phyloP scores from a whole-genome alignment of 1,140 invertebrate genomes.

The Drosophila dunni region DNA sequence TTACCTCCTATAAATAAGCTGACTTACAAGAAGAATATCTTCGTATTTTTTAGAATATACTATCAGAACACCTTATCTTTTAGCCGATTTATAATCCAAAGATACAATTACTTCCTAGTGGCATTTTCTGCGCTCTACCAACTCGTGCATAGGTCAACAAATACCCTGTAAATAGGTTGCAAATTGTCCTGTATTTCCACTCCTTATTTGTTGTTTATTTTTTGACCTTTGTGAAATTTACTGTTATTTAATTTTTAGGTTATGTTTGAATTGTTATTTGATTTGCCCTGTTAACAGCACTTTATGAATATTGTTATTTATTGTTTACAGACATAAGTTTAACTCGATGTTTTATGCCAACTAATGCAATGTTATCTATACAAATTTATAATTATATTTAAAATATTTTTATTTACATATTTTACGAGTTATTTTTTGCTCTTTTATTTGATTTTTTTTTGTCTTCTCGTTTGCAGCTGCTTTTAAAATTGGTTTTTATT shows the following conservation, averaged over 20 bases:
- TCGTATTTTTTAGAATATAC: too few relatives aligned
- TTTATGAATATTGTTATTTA: conserved; percentile 1
- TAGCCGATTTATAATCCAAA: neutral
- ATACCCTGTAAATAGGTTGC: conserved; percentile 1
- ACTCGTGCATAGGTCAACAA: conserved; percentile 3
- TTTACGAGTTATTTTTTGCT: conserved; percentile 2
- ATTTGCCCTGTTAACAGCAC: conserved; percentile 28
- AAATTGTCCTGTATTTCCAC: neutral
- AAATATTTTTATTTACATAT: conserved; percentile 2
- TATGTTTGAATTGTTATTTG: neutral
- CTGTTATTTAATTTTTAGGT: conserved; percentile 4
- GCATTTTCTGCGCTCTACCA: neutral
- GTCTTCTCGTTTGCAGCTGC: conserved; percentile 34
- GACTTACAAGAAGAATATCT: too few relatives aligned
- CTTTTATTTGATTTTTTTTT: conserved; percentile 4
- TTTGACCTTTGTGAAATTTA: conserved; percentile 10
- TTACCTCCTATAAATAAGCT: too few relatives aligned
- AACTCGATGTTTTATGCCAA: neutral
- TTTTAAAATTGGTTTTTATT: conserved; percentile 38
- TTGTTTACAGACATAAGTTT: neutral
- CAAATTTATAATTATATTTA: neutral
- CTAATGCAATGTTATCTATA: neutral
- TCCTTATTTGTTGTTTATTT: neutral
- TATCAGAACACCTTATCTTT: too few relatives aligned
- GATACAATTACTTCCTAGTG: neutral